A percentile compares a stretch with the other conserved stretches of the same genome.
These are phyloP conservation scores for Perca flavescens DNA, from an alignment of 2,113 vertebrate species.

Conservation along the genomic window DNA sequence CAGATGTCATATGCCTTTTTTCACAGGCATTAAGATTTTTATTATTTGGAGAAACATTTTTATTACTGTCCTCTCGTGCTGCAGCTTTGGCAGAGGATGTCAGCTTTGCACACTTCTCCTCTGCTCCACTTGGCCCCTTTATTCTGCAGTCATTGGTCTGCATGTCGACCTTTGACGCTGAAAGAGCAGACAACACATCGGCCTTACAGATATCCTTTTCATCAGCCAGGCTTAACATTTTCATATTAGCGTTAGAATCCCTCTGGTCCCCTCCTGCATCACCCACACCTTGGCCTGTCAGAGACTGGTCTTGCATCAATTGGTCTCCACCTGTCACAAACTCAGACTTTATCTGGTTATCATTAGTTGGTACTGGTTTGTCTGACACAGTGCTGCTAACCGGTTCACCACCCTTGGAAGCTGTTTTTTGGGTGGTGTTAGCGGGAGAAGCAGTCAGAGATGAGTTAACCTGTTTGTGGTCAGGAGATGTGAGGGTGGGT, in stretches of 20 bases:
- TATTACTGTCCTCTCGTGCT: conserved; percentile 34
- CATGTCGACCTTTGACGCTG: conserved; percentile 51
- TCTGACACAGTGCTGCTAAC: conserved; percentile 41
- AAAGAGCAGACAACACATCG: conserved; percentile 45
- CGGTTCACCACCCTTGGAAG: conserved; percentile 38
- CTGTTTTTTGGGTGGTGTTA: conserved; percentile 37
- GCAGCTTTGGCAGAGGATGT: conserved; percentile 41
- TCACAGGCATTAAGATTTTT: conserved; percentile 47
- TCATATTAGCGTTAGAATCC: conserved; percentile 76
- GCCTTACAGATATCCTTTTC: conserved; percentile 50
- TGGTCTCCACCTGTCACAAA: conserved; percentile 42
- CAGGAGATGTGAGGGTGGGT: background rate
- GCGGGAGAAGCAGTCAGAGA: conserved; percentile 24
- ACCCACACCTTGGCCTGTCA: conserved; percentile 23
- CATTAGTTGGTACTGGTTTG: conserved; percentile 40
- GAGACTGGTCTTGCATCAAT: conserved; percentile 46
- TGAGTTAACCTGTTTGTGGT: conserved; percentile 56
- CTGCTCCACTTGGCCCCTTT: conserved; percentile 49
- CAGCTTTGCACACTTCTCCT: conserved; percentile 29
- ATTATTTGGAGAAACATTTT: conserved; percentile 40
- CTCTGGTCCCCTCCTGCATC: conserved; percentile 43
- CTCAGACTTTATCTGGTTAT: conserved; percentile 60
- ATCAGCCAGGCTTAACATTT: conserved; percentile 42
- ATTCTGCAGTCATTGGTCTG: conserved; percentile 57
- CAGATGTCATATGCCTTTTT: conserved; percentile 32